Evolutionary conservation across 2,797 vertebrate species (phyloP), one percentile per base, ranked within the genome.

Genomic region (Hybognathus amarus): DNA sequence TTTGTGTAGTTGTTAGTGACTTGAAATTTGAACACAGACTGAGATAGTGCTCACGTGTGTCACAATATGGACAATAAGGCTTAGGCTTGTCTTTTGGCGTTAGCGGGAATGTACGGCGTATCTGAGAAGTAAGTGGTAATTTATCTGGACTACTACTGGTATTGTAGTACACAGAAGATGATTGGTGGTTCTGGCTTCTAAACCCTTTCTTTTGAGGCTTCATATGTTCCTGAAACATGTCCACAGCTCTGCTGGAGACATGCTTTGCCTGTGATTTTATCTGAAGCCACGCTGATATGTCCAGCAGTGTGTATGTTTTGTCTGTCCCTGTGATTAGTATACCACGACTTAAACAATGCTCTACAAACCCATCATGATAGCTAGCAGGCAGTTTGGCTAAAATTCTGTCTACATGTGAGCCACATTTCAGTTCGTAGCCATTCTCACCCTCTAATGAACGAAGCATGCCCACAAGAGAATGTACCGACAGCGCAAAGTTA

Each of bases 401-500:
- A 40, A 40, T 10, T 40, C 2, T 40, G 24, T 80, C 50, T 5
- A 71, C 47, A n/a, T 80, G 50, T 30, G 50, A 24, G 10, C 79
- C 52, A 71, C 67, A 70, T 13, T 56, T 70, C 7, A 71, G 8
- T 40, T 68, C 52, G 0, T 36, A 78, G 9, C 17, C 64, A 17
- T 45, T 67, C 5, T 56, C 24, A 17, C 76, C 69, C 13, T 86
- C 69, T 3, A 83, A n/a, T 2, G 67, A 45, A 13, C 12, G 4
- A 13, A 86, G 74, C 75, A 86, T 83, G 54, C 56, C 75, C 6
- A 83, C 68, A 15, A 83, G 24, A 12, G 70, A 2, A 1, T 83
- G 76, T 11, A 83, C 40, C 6, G 80, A 82, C 3, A 74, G 24
- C 2, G 68, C 74, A 66, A 83, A 83, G 67, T 63, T 45, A 22